Evolutionary conservation across 2,888 invertebrate genomes (phyloP).

Genomic region (Erebia ligea): DNA sequence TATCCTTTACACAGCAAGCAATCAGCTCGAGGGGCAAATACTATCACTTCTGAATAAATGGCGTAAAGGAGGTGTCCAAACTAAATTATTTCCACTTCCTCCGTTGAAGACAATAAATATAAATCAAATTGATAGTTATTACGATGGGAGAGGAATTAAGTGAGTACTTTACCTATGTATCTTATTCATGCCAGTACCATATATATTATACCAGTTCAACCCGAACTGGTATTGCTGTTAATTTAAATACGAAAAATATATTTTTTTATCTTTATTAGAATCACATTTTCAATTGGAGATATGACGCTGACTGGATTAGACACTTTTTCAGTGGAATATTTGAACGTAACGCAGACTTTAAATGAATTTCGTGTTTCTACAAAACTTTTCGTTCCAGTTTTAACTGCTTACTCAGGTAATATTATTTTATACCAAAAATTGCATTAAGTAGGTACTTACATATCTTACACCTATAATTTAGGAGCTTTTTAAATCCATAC

Average conservation of each 20-base stretch:
- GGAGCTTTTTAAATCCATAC: no score
- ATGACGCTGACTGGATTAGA: constrained; percentile 51
- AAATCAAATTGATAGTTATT: constrained; percentile 39
- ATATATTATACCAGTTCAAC: no score
- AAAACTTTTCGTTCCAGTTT: constrained; percentile 45
- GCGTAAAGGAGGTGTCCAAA: constrained; percentile 41
- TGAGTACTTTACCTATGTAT: constrained; percentile 34
- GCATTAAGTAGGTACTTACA: no score
- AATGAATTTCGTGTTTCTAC: constrained; percentile 44
- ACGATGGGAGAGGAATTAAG: constrained; percentile 44
- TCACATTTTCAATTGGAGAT: constrained; percentile 49
- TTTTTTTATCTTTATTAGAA: constrained; percentile 46
- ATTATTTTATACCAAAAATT: no score
- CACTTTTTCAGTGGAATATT: constrained; percentile 48
- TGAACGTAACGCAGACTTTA: constrained; percentile 43
- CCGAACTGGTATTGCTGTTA: no score
- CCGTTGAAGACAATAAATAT: constrained; percentile 39
- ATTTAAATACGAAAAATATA: no score
- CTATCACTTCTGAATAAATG: constrained; percentile 42
- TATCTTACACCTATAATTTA: no score
- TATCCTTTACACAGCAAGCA: constrained; percentile 38
- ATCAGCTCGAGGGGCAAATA: constrained; percentile 42
- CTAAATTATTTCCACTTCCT: constrained; percentile 43
- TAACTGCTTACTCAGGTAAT: constrained; percentile 52
- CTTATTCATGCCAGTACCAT: no score